Percentiles rank a stretch among this genome's conserved stretches.
Evolutionary conservation across 35 echinoderm and acorn worm genomes (phyloP).

Genomic region (Amphiura filiformis): DNA sequence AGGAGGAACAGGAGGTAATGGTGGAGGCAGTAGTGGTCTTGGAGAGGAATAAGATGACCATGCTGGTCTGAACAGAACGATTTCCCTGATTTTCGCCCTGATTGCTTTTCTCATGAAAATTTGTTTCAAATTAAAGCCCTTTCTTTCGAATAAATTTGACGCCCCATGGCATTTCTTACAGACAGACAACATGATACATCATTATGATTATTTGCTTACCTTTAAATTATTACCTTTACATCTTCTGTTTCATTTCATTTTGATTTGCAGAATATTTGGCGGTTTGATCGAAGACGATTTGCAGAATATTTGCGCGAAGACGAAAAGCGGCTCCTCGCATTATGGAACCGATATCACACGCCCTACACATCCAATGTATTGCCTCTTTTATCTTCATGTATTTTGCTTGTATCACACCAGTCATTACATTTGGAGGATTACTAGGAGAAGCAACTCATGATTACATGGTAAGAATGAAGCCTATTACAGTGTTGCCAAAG

Average conservation of each 20-base stretch:
- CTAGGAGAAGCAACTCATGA: conserved; percentile 76
- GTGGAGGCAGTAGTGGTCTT: neutral
- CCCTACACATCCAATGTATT: conserved; percentile 80
- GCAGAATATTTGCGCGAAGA: too few species aligned
- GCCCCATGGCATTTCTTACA: too few species aligned
- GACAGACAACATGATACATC: too few species aligned
- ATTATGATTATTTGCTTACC: neutral
- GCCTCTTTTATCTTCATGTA: conserved; percentile 97
- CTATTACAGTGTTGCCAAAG: neutral
- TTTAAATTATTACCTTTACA: neutral
- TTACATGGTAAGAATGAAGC: conserved; percentile 52
- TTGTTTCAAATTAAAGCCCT: too few species aligned
- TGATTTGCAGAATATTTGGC: conserved; percentile 72
- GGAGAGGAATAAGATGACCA: neutral
- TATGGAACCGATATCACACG: conserved; percentile 79
- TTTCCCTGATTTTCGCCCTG: neutral
- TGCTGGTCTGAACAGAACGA: neutral
- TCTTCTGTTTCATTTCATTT: neutral
- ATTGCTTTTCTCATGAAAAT: too few species aligned
- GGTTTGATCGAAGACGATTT: conserved; percentile 78
- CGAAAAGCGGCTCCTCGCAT: conserved; percentile 58
- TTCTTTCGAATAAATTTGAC: too few species aligned
- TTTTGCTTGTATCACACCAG: conserved; percentile 94
- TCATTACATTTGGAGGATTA: conserved; percentile 91
- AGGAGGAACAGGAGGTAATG: neutral